Evolutionary conservation across 2,888 invertebrate species (phyloP).

Genomic region (Apotomis turbidana): DNA sequence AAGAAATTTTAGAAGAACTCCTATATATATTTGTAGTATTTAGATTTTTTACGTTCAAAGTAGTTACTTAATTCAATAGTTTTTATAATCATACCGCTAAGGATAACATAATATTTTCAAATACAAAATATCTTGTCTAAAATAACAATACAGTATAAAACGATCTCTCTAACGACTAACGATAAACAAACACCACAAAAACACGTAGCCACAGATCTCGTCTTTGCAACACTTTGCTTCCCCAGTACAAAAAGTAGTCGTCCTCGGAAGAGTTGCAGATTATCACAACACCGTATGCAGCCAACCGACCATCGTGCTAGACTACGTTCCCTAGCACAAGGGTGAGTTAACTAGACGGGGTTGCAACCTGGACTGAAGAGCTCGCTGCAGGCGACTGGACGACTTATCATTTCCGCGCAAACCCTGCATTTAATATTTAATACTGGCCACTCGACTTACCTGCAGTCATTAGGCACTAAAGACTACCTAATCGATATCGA

Average conservation of each 20-base stretch:
- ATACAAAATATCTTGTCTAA: no score
- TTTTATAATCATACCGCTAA: no score
- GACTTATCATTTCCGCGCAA: slow-evolving; percentile 13
- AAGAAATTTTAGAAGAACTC: no score
- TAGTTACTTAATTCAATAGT: no score
- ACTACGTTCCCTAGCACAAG: slow-evolving; percentile 7
- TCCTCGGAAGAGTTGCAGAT: slow-evolving; percentile 2
- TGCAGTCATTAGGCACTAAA: slow-evolving; percentile 1
- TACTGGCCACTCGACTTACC: not conserved
- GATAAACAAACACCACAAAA: no score
- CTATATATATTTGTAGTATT: no score
- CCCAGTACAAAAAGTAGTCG: not conserved
- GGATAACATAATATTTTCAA: no score
- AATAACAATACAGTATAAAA: no score
- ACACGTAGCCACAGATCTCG: no score
- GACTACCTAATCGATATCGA: not conserved
- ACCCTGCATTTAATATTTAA: not conserved
- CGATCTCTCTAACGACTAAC: no score
- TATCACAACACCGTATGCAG: slow-evolving; percentile 18
- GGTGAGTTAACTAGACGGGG: slow-evolving; percentile 28
- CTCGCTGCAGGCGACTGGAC: not conserved
- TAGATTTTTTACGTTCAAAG: no score
- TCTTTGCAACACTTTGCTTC: not conserved
- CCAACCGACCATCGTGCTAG: slow-evolving; percentile 19
- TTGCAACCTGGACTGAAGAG: slow-evolving; percentile 14